Conservation (phyloP, 2,797 vertebrate genomes). For the Crenichthys baileyi region DNA sequence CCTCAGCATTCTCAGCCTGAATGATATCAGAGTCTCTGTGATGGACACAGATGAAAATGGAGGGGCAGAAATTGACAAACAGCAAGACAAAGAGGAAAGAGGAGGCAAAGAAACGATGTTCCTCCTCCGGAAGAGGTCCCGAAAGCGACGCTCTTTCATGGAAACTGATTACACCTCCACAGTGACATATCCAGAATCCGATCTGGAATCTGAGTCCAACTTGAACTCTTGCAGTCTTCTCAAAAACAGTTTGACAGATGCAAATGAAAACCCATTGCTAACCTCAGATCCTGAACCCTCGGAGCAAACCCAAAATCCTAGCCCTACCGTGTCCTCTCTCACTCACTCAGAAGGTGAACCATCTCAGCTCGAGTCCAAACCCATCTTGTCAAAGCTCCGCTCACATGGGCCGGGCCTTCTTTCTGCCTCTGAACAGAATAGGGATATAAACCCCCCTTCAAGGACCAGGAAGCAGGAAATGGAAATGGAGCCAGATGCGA, state of each 20-base stretch:
- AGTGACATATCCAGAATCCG: constrained; percentile 79
- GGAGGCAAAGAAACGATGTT: constrained; percentile 56
- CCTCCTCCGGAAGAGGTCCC: constrained; percentile 74
- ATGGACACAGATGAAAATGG: constrained; percentile 34
- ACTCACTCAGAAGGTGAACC: constrained; percentile 79
- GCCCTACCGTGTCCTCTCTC: constrained; percentile 76
- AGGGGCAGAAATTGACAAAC: constrained; percentile 26
- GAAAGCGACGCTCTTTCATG: constrained; percentile 82
- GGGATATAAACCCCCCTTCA: constrained; percentile 16
- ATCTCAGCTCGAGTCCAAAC: constrained; percentile 82
- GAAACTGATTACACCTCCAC: constrained; percentile 81
- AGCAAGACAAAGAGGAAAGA: constrained; percentile 29
- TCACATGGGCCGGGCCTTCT: constrained; percentile 10
- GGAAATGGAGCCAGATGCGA: constrained; percentile 89
- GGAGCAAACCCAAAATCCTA: constrained; percentile 68
- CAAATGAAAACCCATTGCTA: constrained; percentile 46
- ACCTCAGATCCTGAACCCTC: constrained; percentile 71
- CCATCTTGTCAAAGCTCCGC: constrained; percentile 66
- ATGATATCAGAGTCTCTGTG: constrained; percentile 61
- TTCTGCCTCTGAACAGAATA: constrained; percentile 20
- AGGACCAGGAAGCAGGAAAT: constrained; percentile 76
- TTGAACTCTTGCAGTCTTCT: constrained; percentile 28
- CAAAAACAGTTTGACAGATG: constrained; percentile 32
- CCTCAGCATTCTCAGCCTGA: constrained; percentile 59
- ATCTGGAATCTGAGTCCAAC: constrained; percentile 47